Conservation (phyloP, 2,113 vertebrate genomes). For the Carassius auratus region DNA sequence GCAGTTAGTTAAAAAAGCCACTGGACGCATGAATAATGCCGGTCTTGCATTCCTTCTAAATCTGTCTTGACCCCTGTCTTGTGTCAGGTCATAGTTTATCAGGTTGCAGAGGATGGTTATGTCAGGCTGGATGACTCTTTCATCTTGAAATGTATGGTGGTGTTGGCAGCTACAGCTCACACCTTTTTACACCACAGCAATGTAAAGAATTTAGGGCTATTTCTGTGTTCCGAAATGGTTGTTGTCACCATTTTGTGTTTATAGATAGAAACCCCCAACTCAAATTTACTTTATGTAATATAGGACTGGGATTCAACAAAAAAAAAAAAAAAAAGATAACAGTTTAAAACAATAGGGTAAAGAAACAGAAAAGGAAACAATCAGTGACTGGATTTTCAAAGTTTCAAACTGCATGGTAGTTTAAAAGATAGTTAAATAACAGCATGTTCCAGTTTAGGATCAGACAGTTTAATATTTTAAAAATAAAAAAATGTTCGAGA, state of each 20-base stretch:
- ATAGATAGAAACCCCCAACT: constrained; percentile 29
- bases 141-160: constrained; percentile 55
- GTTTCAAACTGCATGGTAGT: not conserved
- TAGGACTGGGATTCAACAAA: not conserved
- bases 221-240: constrained; percentile 62
- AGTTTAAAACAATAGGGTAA: not conserved
- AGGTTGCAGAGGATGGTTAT: constrained; percentile 34
- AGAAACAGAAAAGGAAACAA: not conserved
- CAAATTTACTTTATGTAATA: not conserved
- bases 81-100: not conserved
- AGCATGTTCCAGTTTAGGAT: not conserved
- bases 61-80: constrained; percentile 8
- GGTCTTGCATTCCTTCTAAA: constrained; percentile 22
- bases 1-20: not conserved
- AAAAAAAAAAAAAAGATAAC: too few species aligned
- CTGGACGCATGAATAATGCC: constrained; percentile 7
- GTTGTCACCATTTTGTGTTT: constrained; percentile 48
- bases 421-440: not conserved
- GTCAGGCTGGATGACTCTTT: constrained; percentile 43
- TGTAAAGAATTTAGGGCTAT: constrained; percentile 68
- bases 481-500: not conserved
- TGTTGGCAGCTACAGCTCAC: constrained; percentile 69
- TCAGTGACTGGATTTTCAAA: not conserved
- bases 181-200: constrained; percentile 77
- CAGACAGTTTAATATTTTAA: not conserved